Conservation (phyloP, 2,113 vertebrate species). For the Seriola rivoliana region DNA sequence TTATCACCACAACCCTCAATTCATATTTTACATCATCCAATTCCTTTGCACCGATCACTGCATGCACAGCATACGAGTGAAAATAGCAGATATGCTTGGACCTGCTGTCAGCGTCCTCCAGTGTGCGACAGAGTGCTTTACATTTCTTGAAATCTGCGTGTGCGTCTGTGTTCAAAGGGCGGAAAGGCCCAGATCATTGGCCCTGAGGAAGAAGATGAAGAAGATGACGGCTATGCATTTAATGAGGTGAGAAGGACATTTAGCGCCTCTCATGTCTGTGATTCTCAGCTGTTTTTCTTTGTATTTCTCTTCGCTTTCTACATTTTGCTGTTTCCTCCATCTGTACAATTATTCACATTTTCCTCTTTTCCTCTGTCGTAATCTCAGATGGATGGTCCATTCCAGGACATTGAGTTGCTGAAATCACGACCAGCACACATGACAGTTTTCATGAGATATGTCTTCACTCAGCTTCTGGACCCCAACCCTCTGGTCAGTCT, state of each 20-base stretch:
- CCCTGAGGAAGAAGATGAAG: conserved; percentile 93
- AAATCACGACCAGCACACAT: conserved; percentile 91
- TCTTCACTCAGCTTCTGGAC: conserved; percentile 93
- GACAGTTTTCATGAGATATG: conserved; percentile 92
- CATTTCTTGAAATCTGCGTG: background rate
- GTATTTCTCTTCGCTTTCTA: background rate
- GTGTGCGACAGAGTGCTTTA: background rate
- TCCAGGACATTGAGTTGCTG: conserved; percentile 91
- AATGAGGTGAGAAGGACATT: conserved; percentile 79
- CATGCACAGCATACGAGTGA: background rate
- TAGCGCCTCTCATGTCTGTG: too few relatives aligned
- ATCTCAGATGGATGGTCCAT: conserved; percentile 88
- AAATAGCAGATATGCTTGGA: background rate
- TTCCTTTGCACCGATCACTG: background rate
- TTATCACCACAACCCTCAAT: background rate
- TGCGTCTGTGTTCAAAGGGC: conserved; percentile 63
- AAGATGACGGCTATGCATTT: conserved; percentile 78
- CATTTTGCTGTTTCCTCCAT: background rate
- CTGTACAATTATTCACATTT: background rate
- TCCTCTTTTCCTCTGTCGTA: background rate
- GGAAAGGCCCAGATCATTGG: conserved; percentile 89
- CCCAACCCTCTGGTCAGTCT: conserved; percentile 91
- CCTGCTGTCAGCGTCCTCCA: background rate
- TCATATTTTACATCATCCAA: background rate
- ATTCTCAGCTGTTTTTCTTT: background rate